These are phyloP conservation scores for Odontamblyopus rebecca DNA, from an alignment of 2,797 vertebrate genomes.

Conservation along the genomic window DNA sequence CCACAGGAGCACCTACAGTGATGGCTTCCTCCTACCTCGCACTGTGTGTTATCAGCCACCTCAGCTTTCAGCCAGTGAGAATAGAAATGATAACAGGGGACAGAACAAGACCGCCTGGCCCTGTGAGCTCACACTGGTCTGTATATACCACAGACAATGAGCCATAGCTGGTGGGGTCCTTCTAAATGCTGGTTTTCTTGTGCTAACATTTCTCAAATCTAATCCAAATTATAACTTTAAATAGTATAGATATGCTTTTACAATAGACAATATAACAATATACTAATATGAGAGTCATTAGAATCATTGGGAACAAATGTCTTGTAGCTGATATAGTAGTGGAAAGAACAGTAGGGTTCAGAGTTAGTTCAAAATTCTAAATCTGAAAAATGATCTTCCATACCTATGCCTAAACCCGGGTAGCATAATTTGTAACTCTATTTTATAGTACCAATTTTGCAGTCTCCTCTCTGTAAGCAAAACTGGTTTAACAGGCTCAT, in stretches of 20 bases:
- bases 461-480: slow-evolving; percentile 31
- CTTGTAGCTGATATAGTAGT: too few relatives aligned
- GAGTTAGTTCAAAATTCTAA: too few relatives aligned
- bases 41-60: slow-evolving; percentile 36
- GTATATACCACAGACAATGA: slow-evolving; percentile 23
- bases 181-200: slow-evolving; percentile 20
- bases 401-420: not conserved
- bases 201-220: too few relatives aligned
- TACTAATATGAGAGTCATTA: too few relatives aligned
- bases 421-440: not conserved
- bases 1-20: slow-evolving; percentile 34
- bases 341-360: too few relatives aligned
- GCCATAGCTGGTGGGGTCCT: slow-evolving; percentile 48
- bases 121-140: slow-evolving; percentile 32
- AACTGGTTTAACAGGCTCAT: slow-evolving; percentile 54
- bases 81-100: slow-evolving; percentile 49
- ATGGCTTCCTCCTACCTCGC: slow-evolving; percentile 29
- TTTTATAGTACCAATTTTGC: slow-evolving; percentile 22
- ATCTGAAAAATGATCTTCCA: too few relatives aligned
- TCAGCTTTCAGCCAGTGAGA: slow-evolving; percentile 41
- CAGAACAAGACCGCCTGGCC: slow-evolving; percentile 57
- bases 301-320: too few relatives aligned
- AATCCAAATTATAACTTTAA: too few relatives aligned
- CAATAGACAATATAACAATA: too few relatives aligned
- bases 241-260: too few relatives aligned